Conservation (phyloP, 2,888 invertebrate genomes). For the Acanthosoma haemorrhoidale region DNA sequence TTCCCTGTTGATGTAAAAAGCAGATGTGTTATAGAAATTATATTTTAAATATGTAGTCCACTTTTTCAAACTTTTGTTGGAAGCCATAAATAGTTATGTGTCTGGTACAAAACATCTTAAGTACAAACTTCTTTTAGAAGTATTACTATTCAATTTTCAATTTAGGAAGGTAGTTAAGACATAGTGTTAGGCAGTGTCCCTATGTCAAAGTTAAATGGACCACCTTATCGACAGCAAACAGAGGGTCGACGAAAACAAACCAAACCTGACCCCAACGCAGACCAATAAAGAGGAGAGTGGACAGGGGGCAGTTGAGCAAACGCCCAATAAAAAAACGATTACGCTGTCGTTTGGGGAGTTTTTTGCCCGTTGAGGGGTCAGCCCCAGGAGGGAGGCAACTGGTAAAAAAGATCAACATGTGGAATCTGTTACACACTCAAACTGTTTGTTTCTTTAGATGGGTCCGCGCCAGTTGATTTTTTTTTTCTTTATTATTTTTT, state of each 20-base stretch:
- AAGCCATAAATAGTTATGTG: no score
- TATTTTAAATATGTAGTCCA: no score
- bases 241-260: background rate
- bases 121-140: no score
- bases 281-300: background rate
- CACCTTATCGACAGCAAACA: background rate
- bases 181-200: background rate
- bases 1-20: no score
- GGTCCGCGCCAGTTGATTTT: background rate
- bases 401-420: slow-evolving; percentile 1
- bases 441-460: slow-evolving; percentile 7
- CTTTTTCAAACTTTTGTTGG: no score
- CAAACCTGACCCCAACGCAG: no score
- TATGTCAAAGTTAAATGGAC: background rate
- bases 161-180: no score
- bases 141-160: no score
- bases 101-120: no score
- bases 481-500: background rate
- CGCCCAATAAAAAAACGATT: slow-evolving; percentile 7
- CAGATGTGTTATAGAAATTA: no score
- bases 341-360: background rate
- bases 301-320: slow-evolving; percentile 7
- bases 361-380: background rate
- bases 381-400: background rate
- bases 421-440: slow-evolving; percentile 5